These are phyloP conservation scores for Tyto alba DNA, from an alignment of 2,113 vertebrate species.

Conservation along the genomic window DNA sequence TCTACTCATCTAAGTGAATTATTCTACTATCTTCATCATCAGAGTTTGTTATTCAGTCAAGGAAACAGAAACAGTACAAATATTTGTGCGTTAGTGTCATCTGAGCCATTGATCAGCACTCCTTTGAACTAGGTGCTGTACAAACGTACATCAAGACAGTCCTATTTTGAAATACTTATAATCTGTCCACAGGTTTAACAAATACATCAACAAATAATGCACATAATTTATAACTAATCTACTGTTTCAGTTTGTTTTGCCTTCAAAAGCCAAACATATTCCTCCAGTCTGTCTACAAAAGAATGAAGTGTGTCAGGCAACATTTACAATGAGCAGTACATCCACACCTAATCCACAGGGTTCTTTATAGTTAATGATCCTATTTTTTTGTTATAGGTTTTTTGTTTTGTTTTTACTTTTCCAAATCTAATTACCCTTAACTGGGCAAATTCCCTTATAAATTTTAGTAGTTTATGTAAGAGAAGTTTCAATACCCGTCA, in stretches of 20 bases:
- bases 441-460: background rate
- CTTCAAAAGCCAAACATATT: background rate
- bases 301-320: background rate
- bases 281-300: background rate
- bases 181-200: background rate
- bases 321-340: background rate
- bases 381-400: background rate
- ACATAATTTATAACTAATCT: background rate
- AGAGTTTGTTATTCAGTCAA: background rate
- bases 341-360: background rate
- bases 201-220: background rate
- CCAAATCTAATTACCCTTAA: background rate
- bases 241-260: background rate
- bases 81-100: background rate
- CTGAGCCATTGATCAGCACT: background rate
- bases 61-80: background rate
- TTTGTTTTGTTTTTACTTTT: background rate
- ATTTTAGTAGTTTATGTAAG: background rate
- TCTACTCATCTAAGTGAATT: background rate
- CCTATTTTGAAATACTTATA: background rate
- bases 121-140: background rate
- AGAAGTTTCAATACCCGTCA: background rate
- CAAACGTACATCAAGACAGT: accelerated
- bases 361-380: background rate
- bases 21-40: background rate